Percentiles rank a stretch among this genome's conserved stretches.
Evolutionary conservation across 1,140 invertebrate genomes (phyloP).

Genomic region (Armadillidium nasatum): DNA sequence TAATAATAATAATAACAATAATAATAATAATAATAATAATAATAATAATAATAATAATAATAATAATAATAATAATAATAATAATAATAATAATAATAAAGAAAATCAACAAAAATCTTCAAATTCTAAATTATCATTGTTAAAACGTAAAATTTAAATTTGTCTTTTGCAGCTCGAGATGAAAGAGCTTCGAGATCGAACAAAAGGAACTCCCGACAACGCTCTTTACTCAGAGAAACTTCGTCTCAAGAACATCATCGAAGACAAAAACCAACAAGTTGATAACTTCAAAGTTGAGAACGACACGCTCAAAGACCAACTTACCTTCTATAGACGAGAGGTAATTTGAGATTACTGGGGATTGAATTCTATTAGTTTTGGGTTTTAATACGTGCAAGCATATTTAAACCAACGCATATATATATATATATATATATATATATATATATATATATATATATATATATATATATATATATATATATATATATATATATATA

Average conservation of each 20-base stretch:
- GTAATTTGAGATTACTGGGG: constrained; percentile 47
- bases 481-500: too few species aligned
- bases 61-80: not conserved
- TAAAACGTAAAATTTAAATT: not conserved
- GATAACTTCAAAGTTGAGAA: constrained; percentile 67
- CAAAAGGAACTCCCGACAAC: constrained; percentile 48
- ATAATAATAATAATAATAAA: not conserved
- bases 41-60: too few species aligned
- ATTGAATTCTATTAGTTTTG: too few species aligned
- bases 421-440: too few species aligned
- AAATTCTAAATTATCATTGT: constrained; percentile 12
- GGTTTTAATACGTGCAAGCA: too few species aligned
- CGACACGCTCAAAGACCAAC: constrained; percentile 64
- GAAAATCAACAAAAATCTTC: not conserved
- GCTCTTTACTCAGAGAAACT: constrained; percentile 58
- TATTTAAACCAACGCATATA: too few species aligned
- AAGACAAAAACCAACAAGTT: constrained; percentile 69
- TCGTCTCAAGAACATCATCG: constrained; percentile 62
- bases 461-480: too few species aligned
- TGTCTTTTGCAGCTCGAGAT: constrained; percentile 54
- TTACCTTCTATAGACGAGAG: constrained; percentile 62
- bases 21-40: too few species aligned
- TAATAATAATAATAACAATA: too few species aligned
- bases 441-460: too few species aligned
- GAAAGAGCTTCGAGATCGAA: constrained; percentile 48